Evolutionary conservation across 2,888 invertebrate genomes (phyloP).

Genomic region (Macrostomum cliftonense): DNA sequence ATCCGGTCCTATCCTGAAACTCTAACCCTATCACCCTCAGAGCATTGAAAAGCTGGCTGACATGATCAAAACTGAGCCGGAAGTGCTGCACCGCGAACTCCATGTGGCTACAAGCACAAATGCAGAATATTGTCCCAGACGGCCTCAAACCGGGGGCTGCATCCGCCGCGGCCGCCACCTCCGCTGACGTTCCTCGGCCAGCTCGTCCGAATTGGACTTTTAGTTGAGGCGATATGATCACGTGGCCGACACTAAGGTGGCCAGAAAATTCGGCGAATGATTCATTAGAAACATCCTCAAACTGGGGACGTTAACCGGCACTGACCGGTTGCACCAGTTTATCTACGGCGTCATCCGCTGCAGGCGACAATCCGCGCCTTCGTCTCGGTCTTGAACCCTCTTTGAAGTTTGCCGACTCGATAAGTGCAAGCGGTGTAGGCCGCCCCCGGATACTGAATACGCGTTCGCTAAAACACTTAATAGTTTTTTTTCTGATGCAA

Average conservation of each 20-base stretch:
- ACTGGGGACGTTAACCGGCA: slow-evolving; percentile 56
- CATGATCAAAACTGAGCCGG: slow-evolving; percentile 60
- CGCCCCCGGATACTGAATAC: too few relatives aligned
- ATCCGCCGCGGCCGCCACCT: slow-evolving; percentile 37
- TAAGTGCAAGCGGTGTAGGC: too few relatives aligned
- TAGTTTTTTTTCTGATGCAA: too few relatives aligned
- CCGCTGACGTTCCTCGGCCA: background rate
- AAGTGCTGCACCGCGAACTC: slow-evolving; percentile 59
- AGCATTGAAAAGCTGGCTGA: slow-evolving; percentile 77
- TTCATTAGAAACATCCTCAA: slow-evolving; percentile 94
- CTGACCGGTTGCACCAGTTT: too few relatives aligned
- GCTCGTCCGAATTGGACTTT: slow-evolving; percentile 78
- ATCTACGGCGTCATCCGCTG: too few relatives aligned
- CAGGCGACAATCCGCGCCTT: too few relatives aligned
- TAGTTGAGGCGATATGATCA: slow-evolving; percentile 99
- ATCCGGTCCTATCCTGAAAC: slow-evolving; percentile 49
- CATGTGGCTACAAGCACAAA: slow-evolving; percentile 96
- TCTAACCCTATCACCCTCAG: slow-evolving; percentile 88
- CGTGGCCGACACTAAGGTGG: slow-evolving; percentile 96
- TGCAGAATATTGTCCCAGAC: slow-evolving; percentile 92
- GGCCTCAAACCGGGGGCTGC: too few relatives aligned
- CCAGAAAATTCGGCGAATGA: slow-evolving; percentile 90
- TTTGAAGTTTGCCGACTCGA: too few relatives aligned
- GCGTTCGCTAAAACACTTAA: too few relatives aligned
- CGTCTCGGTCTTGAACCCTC: too few relatives aligned